phyloP scores from a whole-genome alignment of 2,888 invertebrate genomes.

The Junonia oenone region DNA sequence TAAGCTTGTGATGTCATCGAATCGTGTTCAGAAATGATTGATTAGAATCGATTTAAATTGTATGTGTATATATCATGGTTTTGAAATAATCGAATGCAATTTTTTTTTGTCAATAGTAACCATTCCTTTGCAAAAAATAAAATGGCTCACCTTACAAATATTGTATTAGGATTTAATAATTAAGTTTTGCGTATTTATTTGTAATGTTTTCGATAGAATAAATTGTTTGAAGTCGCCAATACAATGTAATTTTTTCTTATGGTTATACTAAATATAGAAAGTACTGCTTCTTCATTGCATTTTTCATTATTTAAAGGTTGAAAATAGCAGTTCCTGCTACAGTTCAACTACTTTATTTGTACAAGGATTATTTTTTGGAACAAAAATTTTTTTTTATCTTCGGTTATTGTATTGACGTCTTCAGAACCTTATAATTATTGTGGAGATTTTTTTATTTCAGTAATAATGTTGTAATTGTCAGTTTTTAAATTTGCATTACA shows the following conservation, averaged over 20 bases:
- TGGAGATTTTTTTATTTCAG: too few species aligned
- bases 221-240: constrained; percentile 4
- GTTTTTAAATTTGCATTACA: constrained; percentile 1
- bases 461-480: too few species aligned
- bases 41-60: constrained; percentile 41
- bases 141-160: constrained; percentile 1
- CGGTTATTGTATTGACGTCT: background rate
- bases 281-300: too few species aligned
- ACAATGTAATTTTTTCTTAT: constrained; percentile 7
- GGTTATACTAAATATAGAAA: too few species aligned
- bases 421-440: too few species aligned
- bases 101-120: constrained; percentile 26
- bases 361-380: background rate
- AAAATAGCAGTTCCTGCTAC: too few species aligned
- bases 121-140: constrained; percentile 27
- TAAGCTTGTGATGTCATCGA: constrained; percentile 47
- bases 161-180: background rate
- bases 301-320: too few species aligned
- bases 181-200: constrained; percentile 19
- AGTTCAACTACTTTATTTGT: too few species aligned
- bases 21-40: constrained; percentile 48
- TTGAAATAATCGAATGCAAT: constrained; percentile 37
- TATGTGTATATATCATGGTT: constrained; percentile 43
- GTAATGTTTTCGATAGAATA: constrained; percentile 4
- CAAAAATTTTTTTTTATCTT: background rate